Evolutionary conservation across 1,140 invertebrate genomes (phyloP), one percentile per base, ranked within the genome.

Genomic region (Hyposmocoma kahamanoa): DNA sequence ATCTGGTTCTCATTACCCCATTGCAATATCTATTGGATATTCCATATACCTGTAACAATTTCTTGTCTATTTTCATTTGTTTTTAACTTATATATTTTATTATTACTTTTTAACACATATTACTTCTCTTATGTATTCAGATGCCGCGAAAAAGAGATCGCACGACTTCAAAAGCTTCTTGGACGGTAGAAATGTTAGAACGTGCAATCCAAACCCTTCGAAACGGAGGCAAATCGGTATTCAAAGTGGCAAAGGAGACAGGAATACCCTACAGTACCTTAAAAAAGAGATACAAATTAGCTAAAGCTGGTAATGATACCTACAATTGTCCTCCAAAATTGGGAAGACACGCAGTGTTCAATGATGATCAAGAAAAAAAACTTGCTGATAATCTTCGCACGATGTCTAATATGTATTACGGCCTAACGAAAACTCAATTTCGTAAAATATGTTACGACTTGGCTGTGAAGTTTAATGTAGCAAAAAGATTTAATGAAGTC

Each of bases 231-330:
- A 38, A 32, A 39, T 47, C 46, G 1, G 46, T 47, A 47, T 39
- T 38, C 20, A 38, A 47, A 22, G 34, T 47, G 39, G 38, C 21
- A 38, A 39, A 38, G 24, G 46, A 47, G 46, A 47, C 46, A 38
- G 20, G 34, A 47, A 47, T 47, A 47, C 32, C 46, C 34, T 47
- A 47, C 34, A 47, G 46, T 34, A 47, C 34, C 34, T 47, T 47
- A 17, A 38, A 47, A 47, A 47, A 47, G 15, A 47, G 13, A 26
- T 38, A 36, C 44, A 47, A 32, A 30, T 46, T 46, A 15, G 44
- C 44, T 32, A 46, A 46, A 46, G 19, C 44, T 15, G 22, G 36
- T 30, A 19, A 46, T 34, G 13, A 15, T 46, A 32, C 18, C 28
- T 46, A 46, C 44, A 32, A n/a, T 34, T 11, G 20, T 20, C 26